phyloP scores from a whole-genome alignment of 2,113 vertebrate species.

The Prolemur simus region DNA sequence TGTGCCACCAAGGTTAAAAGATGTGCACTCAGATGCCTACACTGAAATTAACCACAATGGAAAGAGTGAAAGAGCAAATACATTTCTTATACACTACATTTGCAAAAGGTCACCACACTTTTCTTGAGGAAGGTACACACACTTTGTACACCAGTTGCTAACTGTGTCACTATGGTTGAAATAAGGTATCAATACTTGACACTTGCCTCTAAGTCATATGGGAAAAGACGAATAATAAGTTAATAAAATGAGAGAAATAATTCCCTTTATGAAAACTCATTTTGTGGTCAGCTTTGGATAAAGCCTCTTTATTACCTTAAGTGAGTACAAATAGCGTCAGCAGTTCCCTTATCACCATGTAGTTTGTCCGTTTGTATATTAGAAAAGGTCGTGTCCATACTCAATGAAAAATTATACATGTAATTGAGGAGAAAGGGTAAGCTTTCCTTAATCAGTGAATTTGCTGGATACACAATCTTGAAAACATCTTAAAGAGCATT shows the following conservation, averaged over 20 bases:
- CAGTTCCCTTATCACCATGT: background rate
- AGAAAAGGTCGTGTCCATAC: background rate
- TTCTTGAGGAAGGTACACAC: background rate
- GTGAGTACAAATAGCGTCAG: background rate
- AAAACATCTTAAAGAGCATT: constrained; percentile 10
- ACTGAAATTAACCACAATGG: background rate
- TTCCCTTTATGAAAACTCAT: background rate
- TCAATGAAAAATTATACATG: background rate
- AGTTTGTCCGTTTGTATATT: background rate
- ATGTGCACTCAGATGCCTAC: background rate
- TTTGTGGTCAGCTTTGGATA: background rate
- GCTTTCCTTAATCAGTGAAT: constrained; percentile 16
- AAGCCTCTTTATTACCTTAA: background rate
- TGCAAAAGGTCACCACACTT: background rate
- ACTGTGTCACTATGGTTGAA: background rate
- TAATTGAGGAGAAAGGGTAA: background rate
- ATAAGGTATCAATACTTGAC: background rate
- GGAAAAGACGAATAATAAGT: constrained; percentile 7
- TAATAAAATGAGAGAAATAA: background rate
- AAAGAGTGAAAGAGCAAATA: background rate
- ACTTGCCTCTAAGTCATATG: background rate
- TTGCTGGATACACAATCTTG: background rate
- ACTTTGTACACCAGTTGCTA: background rate
- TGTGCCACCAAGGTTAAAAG: background rate
- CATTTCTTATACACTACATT: background rate